A percentile compares a stretch with the other conserved stretches of the same genome.
These are phyloP conservation scores for Mylabris sibirica DNA, from an alignment of 2,888 invertebrate genomes.

Conservation along the genomic window DNA sequence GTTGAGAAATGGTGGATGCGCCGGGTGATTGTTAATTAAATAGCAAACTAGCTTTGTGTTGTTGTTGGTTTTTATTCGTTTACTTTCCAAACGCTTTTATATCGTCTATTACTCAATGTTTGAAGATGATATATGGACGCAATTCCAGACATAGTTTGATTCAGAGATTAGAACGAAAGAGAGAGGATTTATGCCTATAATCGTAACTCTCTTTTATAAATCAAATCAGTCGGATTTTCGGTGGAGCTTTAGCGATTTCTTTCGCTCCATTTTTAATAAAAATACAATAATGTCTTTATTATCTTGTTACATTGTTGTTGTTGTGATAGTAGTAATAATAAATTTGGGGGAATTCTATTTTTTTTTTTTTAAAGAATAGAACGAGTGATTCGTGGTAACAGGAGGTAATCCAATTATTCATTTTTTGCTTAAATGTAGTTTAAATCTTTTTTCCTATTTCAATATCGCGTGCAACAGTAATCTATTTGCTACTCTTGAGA, in stretches of 20 bases:
- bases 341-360: conserved; percentile 72
- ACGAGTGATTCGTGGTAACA: conserved; percentile 24
- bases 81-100: not conserved
- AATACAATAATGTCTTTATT: conserved; percentile 1
- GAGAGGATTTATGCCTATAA: conserved; percentile 7
- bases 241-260: not conserved
- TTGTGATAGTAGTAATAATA: not conserved
- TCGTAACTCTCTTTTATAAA: conserved; percentile 5
- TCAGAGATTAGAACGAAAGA: conserved; percentile 7
- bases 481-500: conserved; percentile 51
- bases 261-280: not conserved
- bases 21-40: not conserved
- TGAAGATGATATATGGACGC: conserved; percentile 8
- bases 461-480: conserved; percentile 54
- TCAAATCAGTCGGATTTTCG: not conserved
- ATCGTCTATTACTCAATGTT: conserved; percentile 8
- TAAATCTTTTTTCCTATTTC: conserved; percentile 49
- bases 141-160: conserved; percentile 11
- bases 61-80: not conserved
- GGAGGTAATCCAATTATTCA: conserved; percentile 50
- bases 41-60: too few relatives aligned
- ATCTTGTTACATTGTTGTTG: not conserved
- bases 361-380: too few relatives aligned
- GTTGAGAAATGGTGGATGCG: conserved; percentile 2
- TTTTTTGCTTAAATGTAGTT: conserved; percentile 38